A percentile compares a stretch with the other conserved stretches of the same genome.
These are phyloP conservation scores for Nezara viridula DNA, from an alignment of 2,888 invertebrate species.

Conservation along the genomic window DNA sequence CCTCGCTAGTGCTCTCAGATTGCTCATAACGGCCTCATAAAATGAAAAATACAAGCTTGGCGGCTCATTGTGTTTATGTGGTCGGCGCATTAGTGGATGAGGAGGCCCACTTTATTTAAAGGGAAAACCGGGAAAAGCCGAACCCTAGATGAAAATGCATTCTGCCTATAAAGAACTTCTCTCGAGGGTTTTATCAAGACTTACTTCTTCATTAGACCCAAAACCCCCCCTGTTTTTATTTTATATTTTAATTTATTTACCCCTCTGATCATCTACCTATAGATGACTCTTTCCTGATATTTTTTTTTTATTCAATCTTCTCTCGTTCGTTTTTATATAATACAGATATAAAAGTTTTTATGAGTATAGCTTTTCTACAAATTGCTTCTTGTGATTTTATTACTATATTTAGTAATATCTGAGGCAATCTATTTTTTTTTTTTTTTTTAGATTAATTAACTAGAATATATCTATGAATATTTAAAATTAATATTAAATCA, in stretches of 20 bases:
- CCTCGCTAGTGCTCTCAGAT: constrained; percentile 54
- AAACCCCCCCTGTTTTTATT: constrained; percentile 27
- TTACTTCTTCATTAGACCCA: constrained; percentile 52
- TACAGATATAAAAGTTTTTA: background rate
- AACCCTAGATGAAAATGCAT: constrained; percentile 36
- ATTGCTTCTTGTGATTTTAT: background rate
- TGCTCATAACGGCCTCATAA: constrained; percentile 57
- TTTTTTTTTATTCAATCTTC: background rate
- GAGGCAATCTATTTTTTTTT: too few relatives aligned
- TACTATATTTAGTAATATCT: background rate
- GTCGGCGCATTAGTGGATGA: constrained; percentile 52
- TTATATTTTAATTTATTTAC: constrained; percentile 39
- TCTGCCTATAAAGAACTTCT: constrained; percentile 40
- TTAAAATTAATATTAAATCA: too few relatives aligned
- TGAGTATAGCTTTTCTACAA: background rate
- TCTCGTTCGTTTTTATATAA: background rate
- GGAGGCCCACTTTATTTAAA: constrained; percentile 41
- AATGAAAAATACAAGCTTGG: constrained; percentile 56
- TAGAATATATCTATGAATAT: too few relatives aligned
- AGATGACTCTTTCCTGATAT: background rate
- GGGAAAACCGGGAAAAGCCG: constrained; percentile 18
- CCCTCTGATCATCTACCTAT: constrained; percentile 29
- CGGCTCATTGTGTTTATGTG: constrained; percentile 56
- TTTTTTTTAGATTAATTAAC: too few relatives aligned
- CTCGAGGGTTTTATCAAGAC: constrained; percentile 49